Evolutionary conservation across 2,797 vertebrate genomes (phyloP), one percentile per base, ranked within the genome.

Genomic region (Australoheros facetus): DNA sequence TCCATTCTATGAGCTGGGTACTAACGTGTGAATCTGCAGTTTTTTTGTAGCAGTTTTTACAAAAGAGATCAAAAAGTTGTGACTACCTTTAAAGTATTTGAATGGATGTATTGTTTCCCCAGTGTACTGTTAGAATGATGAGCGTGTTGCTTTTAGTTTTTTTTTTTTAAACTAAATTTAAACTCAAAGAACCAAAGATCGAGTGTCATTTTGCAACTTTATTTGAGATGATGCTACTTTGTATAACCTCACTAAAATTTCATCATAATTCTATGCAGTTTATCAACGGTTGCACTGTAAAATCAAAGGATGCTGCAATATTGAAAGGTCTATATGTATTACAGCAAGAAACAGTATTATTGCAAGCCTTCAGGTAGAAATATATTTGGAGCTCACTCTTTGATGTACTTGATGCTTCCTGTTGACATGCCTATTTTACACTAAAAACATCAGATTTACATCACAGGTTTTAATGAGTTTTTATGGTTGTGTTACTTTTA

Each of bases 101-200:
- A 70, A 37, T 45, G 42, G 4, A 60, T 0, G 23, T 28, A 56
- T 58, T 78, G 17, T 34, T 70, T 71, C 39, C 53, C 21, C 5
- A 5, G 5, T 42, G 5, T 55, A 78, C 5, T 58, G 37, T 64
- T 73, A 64, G 26, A 71, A 34, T 42, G 16, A 56, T 66, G 37
- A 3, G 19, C 7, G 39, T 54, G 53, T 76, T 71, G 28, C 1
- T 73, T 73, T 56, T 32, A 71, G 32, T 23, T 28, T 73, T 45
- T 37, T 75, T 23, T 19, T 66, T 28, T 30, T 1, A 34, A 34
- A 34, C 34, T 74, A 37, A 23, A 12, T 84, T 71, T 75, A n/a
- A 84, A 55, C 37, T 59, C 7, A 60, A 28, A 34, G 51, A 82
- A 85, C 62, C 76, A 84, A 75, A 85, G 58, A 78, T 70, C 17